Evolutionary conservation across 2,888 invertebrate species (phyloP), one percentile per base, ranked within the genome.

Genomic region (Anorthoa munda): DNA sequence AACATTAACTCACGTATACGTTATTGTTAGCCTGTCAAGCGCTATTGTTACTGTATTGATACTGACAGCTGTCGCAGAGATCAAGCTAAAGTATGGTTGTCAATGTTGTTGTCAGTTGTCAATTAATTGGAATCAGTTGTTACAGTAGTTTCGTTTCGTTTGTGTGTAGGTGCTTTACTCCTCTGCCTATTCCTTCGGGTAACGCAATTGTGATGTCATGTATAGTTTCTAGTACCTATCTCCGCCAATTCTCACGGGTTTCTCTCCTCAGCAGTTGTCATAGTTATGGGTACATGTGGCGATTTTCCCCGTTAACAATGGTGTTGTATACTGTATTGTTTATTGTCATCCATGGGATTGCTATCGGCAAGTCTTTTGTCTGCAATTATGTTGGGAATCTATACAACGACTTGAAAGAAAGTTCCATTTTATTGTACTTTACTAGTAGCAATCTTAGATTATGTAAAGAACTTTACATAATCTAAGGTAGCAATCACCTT

Each of bases 191-290:
- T 26, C 46, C 23, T 23, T 31, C 21, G 9, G 9, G 15, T 7
- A 46, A 23, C 23, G 3, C 26, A 11, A 4, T 26, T 50, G 13
- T 63, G 15, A 48, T 17, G 58, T 4, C 48, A 61, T 18, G 60
- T 66, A n/a, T n/a, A 66, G 61, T 80, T 82, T 77, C 58, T 67
- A 76, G 3, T 39, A 26, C 26, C 18, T 17, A 70, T 70, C 55
- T 26, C 55, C 21, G 12, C 23, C n/a, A 75, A 51, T 87, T 86
- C 87, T 56, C 86, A 87, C 71, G 67, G 56, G 66, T 86, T 86
- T 87, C 82, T 77, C 73, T 65, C 13, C 74, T 71, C 64, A 67
- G 78, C 75, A 72, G 58, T 51, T 77, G 76, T 82, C 82, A 78
- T 63, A 66, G 45, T 45, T 26, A 26, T 39, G 12, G 17, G n/a